phyloP scores from a whole-genome alignment of 2,113 vertebrate genomes.

The Boulengeromyrus knoepffleri region DNA sequence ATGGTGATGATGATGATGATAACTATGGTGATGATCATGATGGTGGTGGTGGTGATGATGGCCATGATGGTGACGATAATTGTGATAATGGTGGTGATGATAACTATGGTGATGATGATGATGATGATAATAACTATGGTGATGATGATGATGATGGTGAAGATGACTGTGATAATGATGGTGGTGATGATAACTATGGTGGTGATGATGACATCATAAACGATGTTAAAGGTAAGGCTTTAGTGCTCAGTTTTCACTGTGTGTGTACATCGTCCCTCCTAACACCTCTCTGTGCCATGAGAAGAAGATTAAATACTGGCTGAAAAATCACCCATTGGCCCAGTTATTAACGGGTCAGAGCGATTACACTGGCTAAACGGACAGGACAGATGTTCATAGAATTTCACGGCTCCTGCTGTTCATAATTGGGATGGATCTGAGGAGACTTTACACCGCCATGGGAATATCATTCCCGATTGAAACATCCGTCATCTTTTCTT shows the following conservation, averaged over 20 bases:
- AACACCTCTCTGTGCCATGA: not conserved
- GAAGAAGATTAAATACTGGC: not conserved
- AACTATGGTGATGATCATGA: not conserved
- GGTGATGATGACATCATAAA: not conserved
- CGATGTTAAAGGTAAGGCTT: not conserved
- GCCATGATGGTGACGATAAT: not conserved
- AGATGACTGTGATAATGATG: no score
- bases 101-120: no score
- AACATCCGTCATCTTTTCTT: constrained; percentile 6
- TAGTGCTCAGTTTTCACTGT: not conserved
- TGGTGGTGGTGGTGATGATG: not conserved
- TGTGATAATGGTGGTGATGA: not conserved
- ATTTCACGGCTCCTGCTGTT: not conserved
- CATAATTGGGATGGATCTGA: not conserved
- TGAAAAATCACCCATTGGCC: not conserved
- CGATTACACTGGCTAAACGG: not conserved
- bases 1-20: not conserved
- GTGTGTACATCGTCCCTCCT: not conserved
- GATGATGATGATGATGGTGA: no score
- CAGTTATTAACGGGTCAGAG: constrained; percentile 2
- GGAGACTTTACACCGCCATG: not conserved
- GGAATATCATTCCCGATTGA: not conserved
- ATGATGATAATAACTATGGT: no score
- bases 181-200: not conserved
- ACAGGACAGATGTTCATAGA: not conserved